These are phyloP conservation scores for Alces alces DNA, from an alignment of 2,113 vertebrate species.

Conservation along the genomic window DNA sequence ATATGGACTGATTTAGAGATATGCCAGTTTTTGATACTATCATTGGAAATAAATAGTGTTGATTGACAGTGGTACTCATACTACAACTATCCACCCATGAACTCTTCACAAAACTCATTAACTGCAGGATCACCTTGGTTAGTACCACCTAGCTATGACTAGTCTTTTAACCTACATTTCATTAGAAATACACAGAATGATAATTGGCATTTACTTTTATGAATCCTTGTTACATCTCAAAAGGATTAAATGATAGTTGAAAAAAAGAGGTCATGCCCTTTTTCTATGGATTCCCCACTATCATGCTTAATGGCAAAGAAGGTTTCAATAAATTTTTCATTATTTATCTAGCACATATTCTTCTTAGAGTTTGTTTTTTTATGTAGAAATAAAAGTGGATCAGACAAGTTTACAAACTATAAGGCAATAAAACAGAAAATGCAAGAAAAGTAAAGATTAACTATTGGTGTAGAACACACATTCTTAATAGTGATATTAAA, in stretches of 20 bases:
- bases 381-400: neutral
- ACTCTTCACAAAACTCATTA: neutral
- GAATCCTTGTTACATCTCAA: neutral
- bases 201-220: neutral
- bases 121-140: neutral
- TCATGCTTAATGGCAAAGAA: neutral
- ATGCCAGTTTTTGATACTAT: neutral
- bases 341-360: neutral
- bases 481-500: slow-evolving; percentile 37
- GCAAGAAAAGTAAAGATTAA: slow-evolving; percentile 48
- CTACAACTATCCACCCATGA: neutral
- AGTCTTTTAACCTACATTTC: neutral
- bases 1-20: neutral
- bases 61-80: neutral
- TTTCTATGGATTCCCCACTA: neutral
- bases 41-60: neutral
- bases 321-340: neutral
- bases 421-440: slow-evolving; percentile 30
- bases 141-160: neutral
- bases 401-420: neutral
- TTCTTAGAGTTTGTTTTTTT: neutral
- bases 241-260: neutral
- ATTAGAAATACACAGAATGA: neutral
- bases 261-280: neutral
- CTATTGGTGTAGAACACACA: slow-evolving; percentile 19